A percentile compares a stretch with the other conserved stretches of the same genome.
Conservation (phyloP, 53 echinoderm and acorn worm genomes). For the Henricia sp. region DNA sequence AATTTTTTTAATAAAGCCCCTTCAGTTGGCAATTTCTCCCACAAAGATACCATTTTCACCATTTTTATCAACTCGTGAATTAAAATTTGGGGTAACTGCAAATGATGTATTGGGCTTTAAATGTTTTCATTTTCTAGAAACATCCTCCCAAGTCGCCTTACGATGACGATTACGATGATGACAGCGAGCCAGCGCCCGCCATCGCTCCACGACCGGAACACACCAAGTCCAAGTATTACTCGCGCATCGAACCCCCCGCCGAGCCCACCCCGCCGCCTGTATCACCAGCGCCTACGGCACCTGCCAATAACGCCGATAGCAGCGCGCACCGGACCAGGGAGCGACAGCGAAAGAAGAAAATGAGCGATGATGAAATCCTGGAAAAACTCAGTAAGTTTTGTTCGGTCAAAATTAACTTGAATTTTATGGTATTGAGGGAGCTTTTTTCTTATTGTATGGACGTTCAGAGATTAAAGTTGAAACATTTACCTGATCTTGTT, state of each 20-base stretch:
- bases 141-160: slow-evolving; percentile 40
- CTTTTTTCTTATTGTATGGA: too few relatives aligned
- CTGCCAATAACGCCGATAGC: slow-evolving; percentile 47
- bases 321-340: slow-evolving; percentile 67
- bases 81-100: too few relatives aligned
- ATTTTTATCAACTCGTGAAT: too few relatives aligned
- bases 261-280: slow-evolving; percentile 73
- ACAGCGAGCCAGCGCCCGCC: slow-evolving; percentile 84
- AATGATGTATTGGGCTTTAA: too few relatives aligned
- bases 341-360: slow-evolving; percentile 90
- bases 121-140: slow-evolving; percentile 10
- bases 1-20: too few relatives aligned
- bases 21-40: too few relatives aligned
- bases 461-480: too few relatives aligned
- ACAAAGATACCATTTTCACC: too few relatives aligned
- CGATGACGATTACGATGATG: slow-evolving; percentile 72
- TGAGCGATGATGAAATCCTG: slow-evolving; percentile 97
- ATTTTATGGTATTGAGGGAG: too few relatives aligned
- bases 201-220: slow-evolving; percentile 96
- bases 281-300: slow-evolving; percentile 63
- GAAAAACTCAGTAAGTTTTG: slow-evolving; percentile 79
- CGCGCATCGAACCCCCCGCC: slow-evolving; percentile 84
- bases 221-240: slow-evolving; percentile 96
- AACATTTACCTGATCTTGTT: too few relatives aligned
- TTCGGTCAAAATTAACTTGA: too few relatives aligned